Evolutionary conservation across 2,113 vertebrate species (phyloP).

Genomic region (Acanthisitta chloris): DNA sequence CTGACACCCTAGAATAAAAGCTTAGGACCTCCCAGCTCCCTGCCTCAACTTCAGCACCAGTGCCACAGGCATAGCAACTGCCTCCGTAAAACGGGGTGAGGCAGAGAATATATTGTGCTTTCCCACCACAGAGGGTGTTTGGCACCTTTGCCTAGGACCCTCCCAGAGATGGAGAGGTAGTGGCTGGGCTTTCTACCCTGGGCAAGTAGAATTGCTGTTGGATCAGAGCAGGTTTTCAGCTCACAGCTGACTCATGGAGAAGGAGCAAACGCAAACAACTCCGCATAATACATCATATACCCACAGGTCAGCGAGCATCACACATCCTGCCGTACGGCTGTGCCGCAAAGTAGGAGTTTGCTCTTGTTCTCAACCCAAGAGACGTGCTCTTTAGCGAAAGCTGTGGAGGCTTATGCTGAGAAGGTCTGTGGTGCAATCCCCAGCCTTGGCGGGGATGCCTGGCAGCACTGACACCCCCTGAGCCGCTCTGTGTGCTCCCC

Average conservation of each 20-base stretch:
- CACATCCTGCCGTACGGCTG: neutral
- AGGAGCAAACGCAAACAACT: neutral
- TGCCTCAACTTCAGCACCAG: neutral
- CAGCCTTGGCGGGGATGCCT: neutral
- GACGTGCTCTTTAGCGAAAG: neutral
- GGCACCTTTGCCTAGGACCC: neutral
- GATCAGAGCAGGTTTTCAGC: neutral
- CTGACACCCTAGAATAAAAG: neutral
- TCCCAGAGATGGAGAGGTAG: accelerated
- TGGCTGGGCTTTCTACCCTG: neutral
- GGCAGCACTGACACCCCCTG: neutral
- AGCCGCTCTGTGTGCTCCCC: neutral
- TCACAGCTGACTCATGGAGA: neutral
- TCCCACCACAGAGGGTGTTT: neutral
- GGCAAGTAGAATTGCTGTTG: neutral
- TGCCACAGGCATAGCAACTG: neutral
- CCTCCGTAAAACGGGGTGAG: neutral
- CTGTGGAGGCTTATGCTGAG: neutral
- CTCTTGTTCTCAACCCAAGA: neutral
- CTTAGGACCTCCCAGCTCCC: neutral
- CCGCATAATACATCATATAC: neutral
- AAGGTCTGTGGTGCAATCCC: neutral
- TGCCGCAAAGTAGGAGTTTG: neutral
- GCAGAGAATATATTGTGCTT: neutral
- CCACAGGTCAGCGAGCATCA: slow-evolving; percentile 35